Base-by-base conservation (phyloP, 1,140 invertebrate species). In the Drosophila varians region DNA sequence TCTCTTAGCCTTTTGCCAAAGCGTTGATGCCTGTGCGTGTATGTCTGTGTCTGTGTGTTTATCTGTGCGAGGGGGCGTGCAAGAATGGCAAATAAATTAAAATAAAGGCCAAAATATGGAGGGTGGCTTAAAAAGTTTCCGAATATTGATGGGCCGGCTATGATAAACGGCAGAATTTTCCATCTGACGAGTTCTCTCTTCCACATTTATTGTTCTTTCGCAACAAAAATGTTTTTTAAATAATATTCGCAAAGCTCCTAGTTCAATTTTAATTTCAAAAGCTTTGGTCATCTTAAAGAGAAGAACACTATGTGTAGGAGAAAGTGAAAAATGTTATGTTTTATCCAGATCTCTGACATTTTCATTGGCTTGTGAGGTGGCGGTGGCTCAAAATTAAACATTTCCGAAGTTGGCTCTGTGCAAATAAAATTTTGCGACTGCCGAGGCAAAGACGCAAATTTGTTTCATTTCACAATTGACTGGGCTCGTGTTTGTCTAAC, bases 41-140 rank as follows among this genome's bases (percentile, higher is more conserved):
- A 14, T 16, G 11, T 14, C 1, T 28, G n/a, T 43, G 3, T 34
- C 4, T 46, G 9, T 62, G 28, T 58, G 21, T 70, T 43, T 62
- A 25, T 49, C 40, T 72, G 42, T 47, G 48, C 23, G 25, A 45
- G 49, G 42, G 23, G 55, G 47, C 31, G 25, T 46, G 52, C 26
- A 52, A 70, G 51, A 64, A 64, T 56, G 51, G 68, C 73, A 87
- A 86, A 86, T 86, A 86, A 86, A 86, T 86, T 86, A 86, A 87
- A 86, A 86, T 82, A 77, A 82, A 77, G 76, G 47, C 58, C 66
- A 64, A 74, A 74, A 60, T 54, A 43, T 64, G 43, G 71, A 58
- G 80, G 80, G 54, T 61, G 53, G 65, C 53, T 43, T 47, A 47
- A 72, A 47, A 86, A 71, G 62, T 83, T 66, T n/a, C 28, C 45